phyloP scores from a whole-genome alignment of 2,113 vertebrate genomes.

The Lepidothrix coronata region DNA sequence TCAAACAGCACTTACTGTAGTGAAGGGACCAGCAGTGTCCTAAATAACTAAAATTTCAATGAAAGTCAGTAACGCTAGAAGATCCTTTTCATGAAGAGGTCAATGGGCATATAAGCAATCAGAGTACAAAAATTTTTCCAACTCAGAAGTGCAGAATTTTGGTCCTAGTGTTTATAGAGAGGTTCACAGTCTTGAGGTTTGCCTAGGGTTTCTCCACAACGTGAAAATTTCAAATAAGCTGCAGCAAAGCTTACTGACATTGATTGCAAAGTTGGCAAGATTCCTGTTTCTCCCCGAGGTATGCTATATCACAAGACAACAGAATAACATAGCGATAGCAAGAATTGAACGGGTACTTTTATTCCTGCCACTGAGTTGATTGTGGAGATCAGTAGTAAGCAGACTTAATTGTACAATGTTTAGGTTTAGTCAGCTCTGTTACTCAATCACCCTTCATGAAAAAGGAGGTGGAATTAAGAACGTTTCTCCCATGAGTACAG shows the following conservation, averaged over 20 bases:
- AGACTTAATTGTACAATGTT: neutral
- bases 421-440: neutral
- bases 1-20: neutral
- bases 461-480: slow-evolving; percentile 1
- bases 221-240: neutral
- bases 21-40: neutral
- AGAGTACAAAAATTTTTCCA: neutral
- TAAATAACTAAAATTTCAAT: neutral
- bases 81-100: neutral
- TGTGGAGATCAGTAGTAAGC: neutral
- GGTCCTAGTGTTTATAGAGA: neutral
- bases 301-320: neutral
- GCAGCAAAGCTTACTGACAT: neutral
- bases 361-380: neutral
- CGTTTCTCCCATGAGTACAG: neutral
- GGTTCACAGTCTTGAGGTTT: neutral
- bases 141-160: neutral
- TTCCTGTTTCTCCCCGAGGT: neutral
- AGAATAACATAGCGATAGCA: neutral
- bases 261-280: neutral
- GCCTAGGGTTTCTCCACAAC: neutral
- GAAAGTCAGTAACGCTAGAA: neutral
- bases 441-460: neutral
- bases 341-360: neutral
- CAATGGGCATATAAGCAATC: neutral